phyloP scores from a whole-genome alignment of 2,888 invertebrate genomes.

The Flabesymbios commensalis region DNA sequence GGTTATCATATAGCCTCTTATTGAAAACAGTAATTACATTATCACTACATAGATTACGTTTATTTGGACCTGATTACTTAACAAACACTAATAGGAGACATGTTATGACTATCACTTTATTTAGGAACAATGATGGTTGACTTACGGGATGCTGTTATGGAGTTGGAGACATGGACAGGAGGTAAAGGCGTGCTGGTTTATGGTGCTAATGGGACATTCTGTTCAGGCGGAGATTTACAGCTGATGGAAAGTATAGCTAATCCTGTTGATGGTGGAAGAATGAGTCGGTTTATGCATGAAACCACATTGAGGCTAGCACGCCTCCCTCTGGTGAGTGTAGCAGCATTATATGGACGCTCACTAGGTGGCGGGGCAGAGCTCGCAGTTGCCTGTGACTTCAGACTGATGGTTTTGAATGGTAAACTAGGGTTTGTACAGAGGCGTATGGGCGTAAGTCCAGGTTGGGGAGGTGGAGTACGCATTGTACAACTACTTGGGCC shows the following conservation, averaged over 20 bases:
- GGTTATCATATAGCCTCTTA: not conserved
- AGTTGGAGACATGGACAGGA: slow-evolving; percentile 62
- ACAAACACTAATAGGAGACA: not conserved
- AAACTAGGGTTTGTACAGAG: slow-evolving; percentile 64
- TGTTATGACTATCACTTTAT: slow-evolving; percentile 25
- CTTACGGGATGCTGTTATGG: slow-evolving; percentile 59
- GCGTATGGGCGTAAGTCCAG: slow-evolving; percentile 64
- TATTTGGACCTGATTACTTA: too few species aligned
- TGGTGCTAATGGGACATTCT: slow-evolving; percentile 64
- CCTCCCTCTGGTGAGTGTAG: slow-evolving; percentile 64
- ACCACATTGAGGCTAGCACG: slow-evolving; percentile 58
- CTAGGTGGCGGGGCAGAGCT: slow-evolving; percentile 67
- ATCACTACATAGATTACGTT: too few species aligned
- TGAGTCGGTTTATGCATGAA: slow-evolving; percentile 64
- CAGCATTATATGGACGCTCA: slow-evolving; percentile 64
- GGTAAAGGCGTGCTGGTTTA: slow-evolving; percentile 63
- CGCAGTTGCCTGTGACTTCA: slow-evolving; percentile 64
- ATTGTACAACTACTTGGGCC: slow-evolving; percentile 62
- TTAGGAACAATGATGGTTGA: slow-evolving; percentile 66
- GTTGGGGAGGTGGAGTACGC: slow-evolving; percentile 65
- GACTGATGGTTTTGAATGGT: slow-evolving; percentile 59
- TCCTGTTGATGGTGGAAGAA: slow-evolving; percentile 56
- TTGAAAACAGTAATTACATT: not conserved
- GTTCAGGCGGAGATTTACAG: slow-evolving; percentile 65
- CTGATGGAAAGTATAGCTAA: slow-evolving; percentile 40